Conservation (phyloP, 2,797 vertebrate species). For the Gobionotothen gibberifrons region DNA sequence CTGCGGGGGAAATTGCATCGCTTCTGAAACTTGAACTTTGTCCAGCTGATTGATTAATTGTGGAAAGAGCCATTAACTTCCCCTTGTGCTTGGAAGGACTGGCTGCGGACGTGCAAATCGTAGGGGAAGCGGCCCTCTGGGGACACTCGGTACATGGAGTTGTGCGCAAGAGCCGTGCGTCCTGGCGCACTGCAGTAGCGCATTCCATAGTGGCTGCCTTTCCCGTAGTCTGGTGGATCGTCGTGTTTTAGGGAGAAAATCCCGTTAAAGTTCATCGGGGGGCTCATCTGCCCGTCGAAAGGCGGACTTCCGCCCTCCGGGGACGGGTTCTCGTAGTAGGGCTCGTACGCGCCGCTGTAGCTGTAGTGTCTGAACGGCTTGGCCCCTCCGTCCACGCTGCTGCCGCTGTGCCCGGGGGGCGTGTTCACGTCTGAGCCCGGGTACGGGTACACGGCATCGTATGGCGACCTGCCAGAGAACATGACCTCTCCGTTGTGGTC, state of each 20-base stretch:
- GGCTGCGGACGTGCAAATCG: conserved; percentile 97
- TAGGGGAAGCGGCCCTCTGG: conserved; percentile 97
- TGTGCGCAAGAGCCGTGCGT: conserved; percentile 93
- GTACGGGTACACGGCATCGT: conserved; percentile 93
- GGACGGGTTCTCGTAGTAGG: conserved; percentile 95
- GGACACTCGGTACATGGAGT: conserved; percentile 95
- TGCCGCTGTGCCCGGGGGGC: conserved; percentile 88
- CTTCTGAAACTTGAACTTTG: conserved; percentile 57
- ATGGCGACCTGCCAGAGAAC: conserved; percentile 90
- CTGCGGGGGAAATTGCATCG: conserved; percentile 53
- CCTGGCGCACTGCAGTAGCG: conserved; percentile 95
- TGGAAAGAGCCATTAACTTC: conserved; percentile 97
- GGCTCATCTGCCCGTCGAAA: conserved; percentile 95
- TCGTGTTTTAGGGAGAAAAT: conserved; percentile 98
- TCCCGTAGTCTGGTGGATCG: conserved; percentile 95
- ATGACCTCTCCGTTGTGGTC: conserved; percentile 92
- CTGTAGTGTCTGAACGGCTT: conserved; percentile 95
- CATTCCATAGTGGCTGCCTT: conserved; percentile 96
- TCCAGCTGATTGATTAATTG: conserved; percentile 86
- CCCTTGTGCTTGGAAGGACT: conserved; percentile 94
- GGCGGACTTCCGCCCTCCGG: conserved; percentile 93
- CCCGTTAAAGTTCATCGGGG: conserved; percentile 98
- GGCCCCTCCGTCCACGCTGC: conserved; percentile 83
- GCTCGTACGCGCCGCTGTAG: conserved; percentile 93
- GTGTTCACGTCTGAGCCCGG: conserved; percentile 92